phyloP scores from a whole-genome alignment of 2,888 invertebrate genomes.

The Syrphus vitripennis region DNA sequence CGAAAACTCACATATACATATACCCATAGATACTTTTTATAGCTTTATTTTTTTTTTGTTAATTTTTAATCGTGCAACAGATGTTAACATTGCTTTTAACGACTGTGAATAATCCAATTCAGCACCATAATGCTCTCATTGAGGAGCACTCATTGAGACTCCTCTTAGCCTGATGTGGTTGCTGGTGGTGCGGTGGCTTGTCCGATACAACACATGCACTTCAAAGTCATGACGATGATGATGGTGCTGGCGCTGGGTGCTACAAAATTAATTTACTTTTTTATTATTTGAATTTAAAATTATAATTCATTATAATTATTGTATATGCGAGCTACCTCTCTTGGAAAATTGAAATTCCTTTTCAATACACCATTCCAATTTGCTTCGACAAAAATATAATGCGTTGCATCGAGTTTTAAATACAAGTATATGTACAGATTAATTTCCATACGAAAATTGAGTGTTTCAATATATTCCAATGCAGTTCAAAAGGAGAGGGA shows the following conservation, averaged over 20 bases:
- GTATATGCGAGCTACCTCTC: too few species aligned
- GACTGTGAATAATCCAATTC: conserved; percentile 62
- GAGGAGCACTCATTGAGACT: conserved; percentile 55
- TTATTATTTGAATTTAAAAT: conserved; percentile 54
- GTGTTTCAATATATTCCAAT: conserved; percentile 30
- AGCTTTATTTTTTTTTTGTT: neutral
- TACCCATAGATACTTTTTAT: neutral
- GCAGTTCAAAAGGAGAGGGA: conserved; percentile 38
- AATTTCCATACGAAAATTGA: neutral
- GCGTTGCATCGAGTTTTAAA: neutral
- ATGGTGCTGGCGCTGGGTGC: neutral
- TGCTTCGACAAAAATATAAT: neutral
- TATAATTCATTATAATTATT: conserved; percentile 50
- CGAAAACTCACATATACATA: neutral
- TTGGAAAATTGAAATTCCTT: conserved; percentile 37
- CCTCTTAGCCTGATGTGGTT: neutral
- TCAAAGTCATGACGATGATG: neutral
- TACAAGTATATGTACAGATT: too few species aligned
- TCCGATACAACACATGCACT: conserved; percentile 10
- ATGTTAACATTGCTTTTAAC: conserved; percentile 60
- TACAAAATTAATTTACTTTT: conserved; percentile 48
- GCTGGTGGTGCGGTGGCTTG: neutral
- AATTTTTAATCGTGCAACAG: conserved; percentile 45
- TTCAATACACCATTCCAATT: neutral
- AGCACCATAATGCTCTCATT: conserved; percentile 53